Base-by-base conservation (phyloP, 2,113 vertebrate genomes). In the Choloepus hoffmanni region DNA sequence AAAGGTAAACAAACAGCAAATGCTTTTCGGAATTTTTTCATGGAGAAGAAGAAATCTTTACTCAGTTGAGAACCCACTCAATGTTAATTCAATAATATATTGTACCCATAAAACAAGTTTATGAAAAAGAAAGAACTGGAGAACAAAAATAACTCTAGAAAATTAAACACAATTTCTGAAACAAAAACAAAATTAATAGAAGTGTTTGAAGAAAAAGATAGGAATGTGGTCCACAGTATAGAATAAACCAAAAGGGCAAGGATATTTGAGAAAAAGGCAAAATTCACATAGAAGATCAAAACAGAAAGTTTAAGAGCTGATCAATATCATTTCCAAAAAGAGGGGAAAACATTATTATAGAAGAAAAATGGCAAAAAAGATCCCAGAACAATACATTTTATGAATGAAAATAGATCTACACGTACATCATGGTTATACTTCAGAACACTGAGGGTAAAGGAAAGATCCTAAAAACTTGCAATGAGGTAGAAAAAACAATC, bases 351-450 rank as follows among this genome's bases (percentile, higher is more conserved):
- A 74, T 0, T 48, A 86, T 26, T 43, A 36, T 7, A 15, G 0
- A 62, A 60, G 70, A 50, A 90, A 70, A 83, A 62, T 26, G 68
- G 9, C n/a, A 48, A 2, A 21, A 13, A 68, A 45, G 43, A 50
- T 78, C 45, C 33, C 33, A 86, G 45, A 77, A 86, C n/a, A 82
- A 62, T 73, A 92, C 68, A 85, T 83, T 23, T 63, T 58, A 89
- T 2, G 7, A 63, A 70, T 63, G 18, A 73, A 68, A 93, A 76
- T 82, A 33, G 26, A 36, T n/a, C 12, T n/a, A 48, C 3, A 65
- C 15, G 7, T 60, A 73, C n/a, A 70, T 14, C 60, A 68, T 85
- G 15, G 7, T 78, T 12, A 43, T 60, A 79, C 74, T 86, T 90
- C 36, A 95, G 0, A 74, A 86, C 16, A 58, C 19, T 11, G 33